Conservation (phyloP, 2,888 invertebrate genomes). For the Plutella xylostella region DNA sequence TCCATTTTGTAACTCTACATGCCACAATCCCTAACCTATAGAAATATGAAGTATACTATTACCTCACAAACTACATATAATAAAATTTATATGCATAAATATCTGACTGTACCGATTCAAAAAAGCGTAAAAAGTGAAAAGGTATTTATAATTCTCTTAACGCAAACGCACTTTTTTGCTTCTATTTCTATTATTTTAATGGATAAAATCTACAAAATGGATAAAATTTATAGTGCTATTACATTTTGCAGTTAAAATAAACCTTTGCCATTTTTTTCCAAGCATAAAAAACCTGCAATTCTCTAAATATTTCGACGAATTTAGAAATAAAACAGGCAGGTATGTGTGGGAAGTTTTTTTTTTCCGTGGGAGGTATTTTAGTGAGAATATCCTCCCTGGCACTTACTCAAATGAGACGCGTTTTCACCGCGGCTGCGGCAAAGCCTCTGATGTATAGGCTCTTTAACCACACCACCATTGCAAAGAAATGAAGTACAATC, state of each 20-base stretch:
- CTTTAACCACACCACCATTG: constrained; percentile 20
- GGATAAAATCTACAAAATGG: background rate
- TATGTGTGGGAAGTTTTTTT: background rate
- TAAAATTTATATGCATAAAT: too few species aligned
- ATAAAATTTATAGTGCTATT: too few species aligned
- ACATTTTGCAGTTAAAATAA: background rate
- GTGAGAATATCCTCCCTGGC: background rate
- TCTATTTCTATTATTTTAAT: background rate
- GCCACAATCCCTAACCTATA: too few species aligned
- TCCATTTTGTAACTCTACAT: too few species aligned
- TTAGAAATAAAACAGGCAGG: too few species aligned
- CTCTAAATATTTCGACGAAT: too few species aligned
- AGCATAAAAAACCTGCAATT: too few species aligned
- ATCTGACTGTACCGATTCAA: too few species aligned
- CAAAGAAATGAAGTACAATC: constrained; percentile 23
- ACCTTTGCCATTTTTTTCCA: background rate
- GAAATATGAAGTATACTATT: too few species aligned
- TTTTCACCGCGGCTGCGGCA: constrained; percentile 24
- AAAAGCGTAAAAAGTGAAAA: background rate
- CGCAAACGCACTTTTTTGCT: background rate
- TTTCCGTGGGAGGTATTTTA: background rate
- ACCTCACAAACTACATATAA: too few species aligned
- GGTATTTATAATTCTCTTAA: background rate
- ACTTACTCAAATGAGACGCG: constrained; percentile 37
- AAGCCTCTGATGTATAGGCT: constrained; percentile 24